Base-by-base conservation (phyloP, 2,113 vertebrate genomes). In the Dolichotis patagonum region DNA sequence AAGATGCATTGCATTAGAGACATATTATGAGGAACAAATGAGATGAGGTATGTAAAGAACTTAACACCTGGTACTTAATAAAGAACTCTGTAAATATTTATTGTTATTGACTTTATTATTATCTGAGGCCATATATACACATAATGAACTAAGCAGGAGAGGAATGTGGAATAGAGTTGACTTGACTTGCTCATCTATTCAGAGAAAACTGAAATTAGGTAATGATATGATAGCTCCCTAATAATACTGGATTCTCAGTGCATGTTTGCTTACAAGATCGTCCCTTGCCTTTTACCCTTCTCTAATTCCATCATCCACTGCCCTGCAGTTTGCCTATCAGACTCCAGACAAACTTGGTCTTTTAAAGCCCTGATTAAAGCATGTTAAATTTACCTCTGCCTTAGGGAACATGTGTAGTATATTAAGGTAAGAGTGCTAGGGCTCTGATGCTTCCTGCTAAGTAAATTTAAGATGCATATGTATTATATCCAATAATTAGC, bases 161-260 rank as follows among this genome's bases (percentile, higher is more conserved):
- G 35, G 35, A 41, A 32, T 83, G 71, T 77, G 52, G 88, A 77
- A 43, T 32, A 16, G 38, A 41, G 41, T 49, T 77, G 71, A 43
- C 6, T 67, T 88, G 75, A 85, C 85, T 95, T 92, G 63, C 11
- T 96, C 56, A 71, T 35, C 71, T 96, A 24, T 90, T 96, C 84
- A 90, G 73, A 78, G 32, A 84, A 43, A 88, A 82, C 60, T 83
- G 46, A 88, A 60, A 80, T 85, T 69, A 71, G 73, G 54, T 69
- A 85, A 60, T 63, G 22, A 49, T 75, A 6, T 9, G 30, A 46
- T 78, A 11, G 1, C 7, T 83, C 17, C 32, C 84, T 32, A 28
- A 49, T 24, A 46, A 54, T 28, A 17, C 73, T 63, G 28, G 22
- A 35, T 82, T 95, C 84, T 83, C 30, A 71, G 71, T 77, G 38